A percentile compares a stretch with the other conserved stretches of the same genome.
These are phyloP conservation scores for Escarpia spicata DNA, from an alignment of 2,888 invertebrate genomes.

Conservation along the genomic window DNA sequence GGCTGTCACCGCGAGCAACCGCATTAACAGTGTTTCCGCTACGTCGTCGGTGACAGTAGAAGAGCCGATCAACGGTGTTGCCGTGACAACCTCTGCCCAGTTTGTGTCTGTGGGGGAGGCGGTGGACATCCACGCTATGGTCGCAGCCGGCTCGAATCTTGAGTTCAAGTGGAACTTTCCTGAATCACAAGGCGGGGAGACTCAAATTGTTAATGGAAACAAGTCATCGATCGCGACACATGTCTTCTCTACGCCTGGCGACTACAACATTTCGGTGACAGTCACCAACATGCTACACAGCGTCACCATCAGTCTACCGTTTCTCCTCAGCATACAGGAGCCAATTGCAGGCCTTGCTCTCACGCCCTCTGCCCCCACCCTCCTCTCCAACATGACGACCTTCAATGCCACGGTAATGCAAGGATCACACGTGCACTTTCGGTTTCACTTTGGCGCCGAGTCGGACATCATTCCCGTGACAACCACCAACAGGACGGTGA, in stretches of 20 bases:
- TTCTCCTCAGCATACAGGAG: constrained; percentile 42
- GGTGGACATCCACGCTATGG: background rate
- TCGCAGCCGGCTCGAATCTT: background rate
- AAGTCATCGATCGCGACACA: background rate
- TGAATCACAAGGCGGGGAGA: background rate
- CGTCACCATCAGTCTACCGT: background rate
- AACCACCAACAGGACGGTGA: constrained; percentile 26
- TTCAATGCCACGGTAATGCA: background rate
- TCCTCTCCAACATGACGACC: background rate
- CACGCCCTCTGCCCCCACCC: constrained; percentile 33
- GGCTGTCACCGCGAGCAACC: constrained; percentile 41
- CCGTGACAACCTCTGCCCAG: background rate
- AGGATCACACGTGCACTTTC: background rate
- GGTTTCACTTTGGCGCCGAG: background rate
- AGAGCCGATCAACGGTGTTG: background rate
- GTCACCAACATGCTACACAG: background rate
- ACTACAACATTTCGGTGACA: background rate
- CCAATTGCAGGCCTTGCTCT: constrained; percentile 43
- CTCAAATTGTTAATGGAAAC: background rate
- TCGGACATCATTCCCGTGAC: background rate
- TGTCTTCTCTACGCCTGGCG: background rate
- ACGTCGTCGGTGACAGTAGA: constrained; percentile 24
- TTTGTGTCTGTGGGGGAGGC: background rate
- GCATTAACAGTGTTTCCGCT: constrained; percentile 40
- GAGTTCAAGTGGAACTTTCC: constrained; percentile 6